Base-by-base conservation (phyloP, 2,113 vertebrate species). In the Coracopsis vasa region DNA sequence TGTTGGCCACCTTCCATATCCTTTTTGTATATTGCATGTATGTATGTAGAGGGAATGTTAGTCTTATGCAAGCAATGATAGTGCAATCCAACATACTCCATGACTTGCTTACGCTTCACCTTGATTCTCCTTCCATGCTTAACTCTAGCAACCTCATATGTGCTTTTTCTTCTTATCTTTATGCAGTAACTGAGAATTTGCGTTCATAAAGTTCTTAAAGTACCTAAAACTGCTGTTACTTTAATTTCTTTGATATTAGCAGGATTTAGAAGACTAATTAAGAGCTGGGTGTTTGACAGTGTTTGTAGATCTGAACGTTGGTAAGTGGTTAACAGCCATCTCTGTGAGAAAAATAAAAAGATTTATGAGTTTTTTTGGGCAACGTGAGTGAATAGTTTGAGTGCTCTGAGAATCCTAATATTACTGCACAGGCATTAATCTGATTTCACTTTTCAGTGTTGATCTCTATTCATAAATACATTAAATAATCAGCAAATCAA, bases 401-500 rank as follows among this genome's bases (percentile, higher is more conserved):
- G 18, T 61, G n/a, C 29, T 87, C 37, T 21, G 42, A 72, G 82
- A 84, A 79, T 89, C 48, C 39, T 54, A 72, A 61, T 37, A 45
- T 69, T 91, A 79, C 48, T 48, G 61, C 5, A 44, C 11, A 44
- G 41, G 17, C 47, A 89, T 91, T 87, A 92, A 85, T 91, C 37
- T 87, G 61, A 87, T 88, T 93, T 89, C 37, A 69, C 23, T 92
- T 88, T 78, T 91, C 69, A 39, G 37, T 78, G 69, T 75, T 89
- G 81, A 78, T 93, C 19, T 80, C 71, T 95, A 41, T 80, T 80
- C 35, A 94, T 74, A 92, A 88, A 94, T 84, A 56, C 53, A 74
- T 94, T 70, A 92, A 74, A 64, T 20, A 37, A 74, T 87, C 82
- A 84, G 61, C 70, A 95, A 93, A 94, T 90, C 62, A 67, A 84